Conservation (phyloP, 2,797 vertebrate species). For the Microhierax caerulescens region DNA sequence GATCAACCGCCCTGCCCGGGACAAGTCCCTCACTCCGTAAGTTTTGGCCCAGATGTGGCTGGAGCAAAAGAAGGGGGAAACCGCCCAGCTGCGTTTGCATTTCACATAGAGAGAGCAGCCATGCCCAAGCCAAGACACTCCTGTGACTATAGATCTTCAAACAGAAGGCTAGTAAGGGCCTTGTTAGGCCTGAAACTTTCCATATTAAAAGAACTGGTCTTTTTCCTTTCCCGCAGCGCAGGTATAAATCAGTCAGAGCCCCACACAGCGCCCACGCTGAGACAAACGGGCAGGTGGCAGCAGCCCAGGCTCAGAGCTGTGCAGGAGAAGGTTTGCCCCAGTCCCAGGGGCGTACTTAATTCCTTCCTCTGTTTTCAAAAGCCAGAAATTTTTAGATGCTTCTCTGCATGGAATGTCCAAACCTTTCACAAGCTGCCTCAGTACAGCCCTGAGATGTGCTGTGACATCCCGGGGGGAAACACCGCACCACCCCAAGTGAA, state of each 20-base stretch:
- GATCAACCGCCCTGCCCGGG: not conserved
- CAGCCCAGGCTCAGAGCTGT: not conserved
- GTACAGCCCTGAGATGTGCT: not conserved
- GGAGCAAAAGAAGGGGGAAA: not conserved
- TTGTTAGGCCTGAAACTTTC: not conserved
- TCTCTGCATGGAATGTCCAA: not conserved
- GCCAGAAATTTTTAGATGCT: not conserved
- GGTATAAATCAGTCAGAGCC: not conserved
- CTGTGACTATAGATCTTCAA: not conserved
- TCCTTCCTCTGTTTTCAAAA: not conserved
- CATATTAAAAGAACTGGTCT: not conserved
- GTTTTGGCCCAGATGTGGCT: not conserved
- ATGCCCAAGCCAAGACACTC: not conserved
- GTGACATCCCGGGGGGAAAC: not conserved
- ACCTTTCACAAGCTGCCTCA: not conserved
- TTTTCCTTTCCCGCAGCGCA: not conserved
- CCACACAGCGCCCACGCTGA: not conserved
- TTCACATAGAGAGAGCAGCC: not conserved
- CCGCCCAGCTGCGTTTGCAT: too few species aligned
- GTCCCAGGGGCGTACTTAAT: fast-evolving
- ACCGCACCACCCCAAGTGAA: fast-evolving
- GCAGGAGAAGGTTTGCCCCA: not conserved
- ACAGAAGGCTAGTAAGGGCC: not conserved
- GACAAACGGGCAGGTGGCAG: not conserved
- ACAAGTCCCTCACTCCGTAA: not conserved